Percentiles rank a stretch among this genome's conserved stretches.
Conservation (phyloP, 2,113 vertebrate species). For the Spizaetus ornatus region DNA sequence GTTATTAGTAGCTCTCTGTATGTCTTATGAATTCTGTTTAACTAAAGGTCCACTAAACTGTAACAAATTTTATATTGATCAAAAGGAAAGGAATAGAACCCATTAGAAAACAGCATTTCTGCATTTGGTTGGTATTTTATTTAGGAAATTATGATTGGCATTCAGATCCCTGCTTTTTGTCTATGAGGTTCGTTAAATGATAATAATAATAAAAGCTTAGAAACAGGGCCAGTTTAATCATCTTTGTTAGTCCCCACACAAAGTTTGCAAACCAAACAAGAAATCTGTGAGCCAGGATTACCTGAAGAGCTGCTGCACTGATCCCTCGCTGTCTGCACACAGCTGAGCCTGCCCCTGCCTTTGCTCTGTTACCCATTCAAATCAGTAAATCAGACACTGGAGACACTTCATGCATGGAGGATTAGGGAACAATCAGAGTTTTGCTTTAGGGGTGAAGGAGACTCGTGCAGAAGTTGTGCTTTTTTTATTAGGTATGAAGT, state of each 20-base stretch:
- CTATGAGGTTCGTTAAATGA: not conserved
- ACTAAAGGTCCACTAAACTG: not conserved
- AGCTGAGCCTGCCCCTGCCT: not conserved
- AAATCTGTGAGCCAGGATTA: not conserved
- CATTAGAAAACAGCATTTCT: not conserved
- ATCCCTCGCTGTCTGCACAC: rapidly evolving
- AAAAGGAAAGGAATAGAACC: not conserved
- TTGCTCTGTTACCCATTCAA: not conserved
- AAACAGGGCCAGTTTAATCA: not conserved
- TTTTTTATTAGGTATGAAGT: not conserved
- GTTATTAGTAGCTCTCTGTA: not conserved
- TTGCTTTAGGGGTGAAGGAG: not conserved
- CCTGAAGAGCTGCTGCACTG: not conserved
- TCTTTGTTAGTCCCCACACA: not conserved
- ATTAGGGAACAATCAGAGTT: not conserved
- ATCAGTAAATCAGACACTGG: not conserved
- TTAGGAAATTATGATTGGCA: not conserved
- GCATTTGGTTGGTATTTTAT: not conserved
- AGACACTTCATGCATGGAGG: rapidly evolving
- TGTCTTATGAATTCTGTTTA: not conserved
- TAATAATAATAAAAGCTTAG: not conserved
- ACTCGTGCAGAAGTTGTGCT: not conserved
- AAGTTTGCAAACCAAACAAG: not conserved
- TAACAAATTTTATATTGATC: not conserved
- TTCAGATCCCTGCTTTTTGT: not conserved